phyloP scores from a whole-genome alignment of 2,888 invertebrate species.

The Thelaira solivaga region DNA sequence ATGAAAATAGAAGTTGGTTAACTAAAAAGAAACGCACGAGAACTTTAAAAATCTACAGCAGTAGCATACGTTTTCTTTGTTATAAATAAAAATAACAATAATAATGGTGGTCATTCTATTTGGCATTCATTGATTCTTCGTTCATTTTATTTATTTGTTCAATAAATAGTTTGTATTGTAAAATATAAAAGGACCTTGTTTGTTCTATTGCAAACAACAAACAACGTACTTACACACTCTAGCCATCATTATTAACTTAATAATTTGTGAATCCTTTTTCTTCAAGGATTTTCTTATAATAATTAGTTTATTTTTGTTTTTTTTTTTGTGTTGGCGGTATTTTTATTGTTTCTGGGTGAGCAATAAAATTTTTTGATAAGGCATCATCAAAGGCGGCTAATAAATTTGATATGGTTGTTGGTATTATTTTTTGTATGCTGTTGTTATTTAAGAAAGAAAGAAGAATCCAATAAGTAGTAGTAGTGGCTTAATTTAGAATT shows the following conservation, averaged over 20 bases:
- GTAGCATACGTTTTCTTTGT: slow-evolving; percentile 10
- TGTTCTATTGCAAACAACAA: slow-evolving; percentile 7
- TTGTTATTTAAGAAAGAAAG: background rate
- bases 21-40: slow-evolving; percentile 21
- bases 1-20: slow-evolving; percentile 51
- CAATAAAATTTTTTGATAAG: slow-evolving; percentile 55
- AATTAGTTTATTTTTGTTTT: slow-evolving; percentile 23
- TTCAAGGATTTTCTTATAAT: slow-evolving; percentile 24
- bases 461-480: too few species aligned
- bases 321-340: background rate
- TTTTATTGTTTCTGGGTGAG: slow-evolving; percentile 33
- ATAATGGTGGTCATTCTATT: slow-evolving; percentile 39
- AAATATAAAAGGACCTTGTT: slow-evolving; percentile 34
- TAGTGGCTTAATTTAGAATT: too few species aligned
- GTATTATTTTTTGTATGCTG: background rate
- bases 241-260: slow-evolving; percentile 42
- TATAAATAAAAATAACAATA: slow-evolving; percentile 43
- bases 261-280: slow-evolving; percentile 50
- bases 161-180: slow-evolving; percentile 46
- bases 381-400: slow-evolving; percentile 59
- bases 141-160: slow-evolving; percentile 32
- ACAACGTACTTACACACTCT: slow-evolving; percentile 2
- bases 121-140: slow-evolving; percentile 42
- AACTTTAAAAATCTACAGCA: slow-evolving; percentile 1
- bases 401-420: slow-evolving; percentile 60